Percentiles rank a stretch among this genome's conserved stretches.
Evolutionary conservation across 2,797 vertebrate genomes (phyloP).

Genomic region (Myripristis jacobus): DNA sequence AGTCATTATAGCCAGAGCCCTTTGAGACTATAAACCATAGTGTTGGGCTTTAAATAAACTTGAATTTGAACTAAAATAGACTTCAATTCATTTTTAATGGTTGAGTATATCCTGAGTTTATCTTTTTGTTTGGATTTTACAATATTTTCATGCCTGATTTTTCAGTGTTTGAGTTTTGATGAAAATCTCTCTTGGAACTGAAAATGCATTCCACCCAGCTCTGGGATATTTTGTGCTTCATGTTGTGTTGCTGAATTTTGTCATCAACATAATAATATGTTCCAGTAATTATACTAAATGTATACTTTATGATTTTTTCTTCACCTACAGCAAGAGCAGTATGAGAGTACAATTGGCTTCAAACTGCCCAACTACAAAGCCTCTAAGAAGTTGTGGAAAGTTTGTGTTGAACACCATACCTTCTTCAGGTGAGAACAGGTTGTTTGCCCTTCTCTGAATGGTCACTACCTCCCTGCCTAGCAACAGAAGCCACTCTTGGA

Average conservation of each 20-base stretch:
- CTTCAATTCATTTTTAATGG: background rate
- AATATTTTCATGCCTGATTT: background rate
- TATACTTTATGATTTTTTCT: slow-evolving; percentile 30
- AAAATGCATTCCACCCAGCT: background rate
- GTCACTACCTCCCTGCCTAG: slow-evolving; percentile 24
- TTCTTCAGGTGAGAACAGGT: slow-evolving; percentile 92
- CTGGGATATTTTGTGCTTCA: slow-evolving; percentile 1
- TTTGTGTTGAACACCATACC: slow-evolving; percentile 95
- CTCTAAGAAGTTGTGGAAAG: slow-evolving; percentile 98
- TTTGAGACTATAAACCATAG: too few relatives aligned
- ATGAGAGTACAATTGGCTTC: slow-evolving; percentile 95
- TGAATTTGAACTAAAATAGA: too few relatives aligned
- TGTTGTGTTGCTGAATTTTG: background rate
- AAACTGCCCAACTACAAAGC: slow-evolving; percentile 95
- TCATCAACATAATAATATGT: slow-evolving; percentile 1
- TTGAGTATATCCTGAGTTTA: background rate
- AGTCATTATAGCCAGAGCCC: background rate
- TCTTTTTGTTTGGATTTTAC: background rate
- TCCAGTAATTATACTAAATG: background rate
- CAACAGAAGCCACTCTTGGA: slow-evolving; percentile 42
- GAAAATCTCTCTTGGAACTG: background rate
- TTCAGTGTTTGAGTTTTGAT: background rate
- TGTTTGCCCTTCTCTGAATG: slow-evolving; percentile 2
- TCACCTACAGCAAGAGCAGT: slow-evolving; percentile 90
- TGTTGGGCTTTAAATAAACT: too few relatives aligned